phyloP scores from a whole-genome alignment of 2,888 invertebrate species.

The Blera fallax region DNA sequence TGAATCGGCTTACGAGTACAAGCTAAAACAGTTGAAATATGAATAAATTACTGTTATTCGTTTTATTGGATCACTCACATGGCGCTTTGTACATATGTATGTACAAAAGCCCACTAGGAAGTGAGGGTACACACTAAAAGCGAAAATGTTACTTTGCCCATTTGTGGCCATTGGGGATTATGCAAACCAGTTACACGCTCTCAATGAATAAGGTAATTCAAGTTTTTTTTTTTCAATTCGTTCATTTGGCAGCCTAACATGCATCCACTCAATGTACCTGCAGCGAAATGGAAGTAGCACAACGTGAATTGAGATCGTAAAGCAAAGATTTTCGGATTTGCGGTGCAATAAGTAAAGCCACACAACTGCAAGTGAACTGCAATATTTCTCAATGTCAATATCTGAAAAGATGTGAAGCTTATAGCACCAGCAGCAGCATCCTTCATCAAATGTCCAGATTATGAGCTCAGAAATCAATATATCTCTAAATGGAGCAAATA shows the following conservation, averaged over 20 bases:
- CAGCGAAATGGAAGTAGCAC: slow-evolving; percentile 37
- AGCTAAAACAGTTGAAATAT: background rate
- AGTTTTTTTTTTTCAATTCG: slow-evolving; percentile 4
- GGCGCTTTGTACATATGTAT: background rate
- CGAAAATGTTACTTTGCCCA: slow-evolving; percentile 34
- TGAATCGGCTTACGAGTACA: background rate
- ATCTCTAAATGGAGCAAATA: slow-evolving; percentile 40
- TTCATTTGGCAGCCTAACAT: slow-evolving; percentile 43
- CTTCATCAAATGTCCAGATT: slow-evolving; percentile 46
- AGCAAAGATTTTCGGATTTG: slow-evolving; percentile 31
- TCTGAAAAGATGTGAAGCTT: slow-evolving; percentile 1
- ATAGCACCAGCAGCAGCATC: slow-evolving; percentile 5
- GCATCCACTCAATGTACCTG: slow-evolving; percentile 42
- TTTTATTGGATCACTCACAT: background rate
- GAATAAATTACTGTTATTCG: slow-evolving; percentile 3
- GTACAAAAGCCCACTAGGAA: background rate
- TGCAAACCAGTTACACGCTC: slow-evolving; percentile 47
- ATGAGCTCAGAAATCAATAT: slow-evolving; percentile 62
- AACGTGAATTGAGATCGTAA: slow-evolving; percentile 20
- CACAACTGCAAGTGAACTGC: slow-evolving; percentile 42
- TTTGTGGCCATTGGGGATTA: slow-evolving; percentile 39
- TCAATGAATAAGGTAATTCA: slow-evolving; percentile 42
- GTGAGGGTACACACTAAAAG: background rate
- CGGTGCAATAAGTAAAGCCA: slow-evolving; percentile 23
- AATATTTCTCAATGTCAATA: slow-evolving; percentile 55